Conservation (phyloP, 2,888 invertebrate genomes). For the Pristionchus exspectatus region DNA sequence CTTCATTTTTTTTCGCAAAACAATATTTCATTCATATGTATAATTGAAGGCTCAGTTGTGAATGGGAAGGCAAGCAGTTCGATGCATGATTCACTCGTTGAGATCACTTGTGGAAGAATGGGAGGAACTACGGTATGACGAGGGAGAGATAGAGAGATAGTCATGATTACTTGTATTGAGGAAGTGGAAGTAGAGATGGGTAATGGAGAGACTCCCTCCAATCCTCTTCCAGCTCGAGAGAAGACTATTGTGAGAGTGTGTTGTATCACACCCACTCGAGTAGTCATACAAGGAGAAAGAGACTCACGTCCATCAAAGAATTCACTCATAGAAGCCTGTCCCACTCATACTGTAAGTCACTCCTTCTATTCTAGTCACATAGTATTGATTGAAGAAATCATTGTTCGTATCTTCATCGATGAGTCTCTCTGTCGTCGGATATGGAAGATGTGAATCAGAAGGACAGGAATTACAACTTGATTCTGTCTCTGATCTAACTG, state of each 20-base stretch:
- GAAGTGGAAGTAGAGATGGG: slow-evolving; percentile 65
- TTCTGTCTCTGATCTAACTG: slow-evolving; percentile 63
- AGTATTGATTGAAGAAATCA: slow-evolving; percentile 57
- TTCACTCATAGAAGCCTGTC: slow-evolving; percentile 60
- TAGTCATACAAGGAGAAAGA: slow-evolving; percentile 61
- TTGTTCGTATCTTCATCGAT: slow-evolving; percentile 58
- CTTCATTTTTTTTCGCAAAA: no score
- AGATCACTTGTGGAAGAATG: not conserved
- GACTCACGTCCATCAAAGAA: slow-evolving; percentile 4
- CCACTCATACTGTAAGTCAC: slow-evolving; percentile 63
- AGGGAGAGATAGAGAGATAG: not conserved
- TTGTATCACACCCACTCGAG: slow-evolving; percentile 66
- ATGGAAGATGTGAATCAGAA: slow-evolving; percentile 59
- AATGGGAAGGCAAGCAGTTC: not conserved
- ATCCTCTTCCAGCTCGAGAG: slow-evolving; percentile 67
- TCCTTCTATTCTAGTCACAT: no score
- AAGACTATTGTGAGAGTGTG: slow-evolving; percentile 64
- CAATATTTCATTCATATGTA: not conserved
- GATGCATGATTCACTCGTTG: slow-evolving; percentile 16
- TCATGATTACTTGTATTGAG: slow-evolving; percentile 43
- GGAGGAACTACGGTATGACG: slow-evolving; percentile 50
- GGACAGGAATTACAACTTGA: slow-evolving; percentile 57
- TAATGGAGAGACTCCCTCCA: slow-evolving; percentile 65
- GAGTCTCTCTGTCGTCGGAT: slow-evolving; percentile 59
- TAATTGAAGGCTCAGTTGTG: not conserved